Evolutionary conservation across 2,113 vertebrate species (phyloP).

Genomic region (Myrmecophaga tridactyla): DNA sequence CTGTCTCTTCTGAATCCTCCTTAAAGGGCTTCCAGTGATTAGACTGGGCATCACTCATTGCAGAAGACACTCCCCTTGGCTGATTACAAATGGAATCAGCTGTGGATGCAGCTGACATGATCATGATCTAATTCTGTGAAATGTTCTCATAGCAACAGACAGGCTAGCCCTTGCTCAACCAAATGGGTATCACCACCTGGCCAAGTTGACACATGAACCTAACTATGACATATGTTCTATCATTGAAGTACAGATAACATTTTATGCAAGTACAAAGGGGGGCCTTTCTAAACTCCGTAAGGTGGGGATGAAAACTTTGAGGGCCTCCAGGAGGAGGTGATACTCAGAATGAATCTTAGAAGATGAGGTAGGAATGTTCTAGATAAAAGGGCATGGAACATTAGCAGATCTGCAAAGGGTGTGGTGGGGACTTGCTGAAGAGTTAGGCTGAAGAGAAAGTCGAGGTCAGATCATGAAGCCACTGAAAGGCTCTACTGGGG

Average conservation of each 20-base stretch:
- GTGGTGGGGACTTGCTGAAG: background rate
- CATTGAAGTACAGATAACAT: background rate
- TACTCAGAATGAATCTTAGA: slow-evolving; percentile 1
- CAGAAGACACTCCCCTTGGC: too few species aligned
- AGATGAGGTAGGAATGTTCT: background rate
- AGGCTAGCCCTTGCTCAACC: too few species aligned
- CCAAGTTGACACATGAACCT: too few species aligned
- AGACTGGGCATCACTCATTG: too few species aligned
- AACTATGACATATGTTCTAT: too few species aligned
- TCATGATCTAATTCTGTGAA: too few species aligned
- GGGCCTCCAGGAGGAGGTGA: background rate
- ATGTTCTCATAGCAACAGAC: too few species aligned
- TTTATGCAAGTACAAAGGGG: background rate
- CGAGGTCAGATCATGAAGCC: background rate
- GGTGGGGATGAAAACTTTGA: background rate
- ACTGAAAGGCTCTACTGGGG: background rate
- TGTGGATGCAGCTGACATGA: too few species aligned
- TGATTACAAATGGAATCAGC: too few species aligned
- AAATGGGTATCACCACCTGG: too few species aligned
- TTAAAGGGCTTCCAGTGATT: too few species aligned
- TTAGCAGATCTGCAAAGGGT: background rate
- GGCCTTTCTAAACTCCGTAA: background rate
- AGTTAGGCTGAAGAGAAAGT: background rate
- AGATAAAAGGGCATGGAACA: background rate
- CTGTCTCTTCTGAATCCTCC: too few species aligned